Conservation (phyloP, 2,888 invertebrate genomes). For the Oscheius onirici region DNA sequence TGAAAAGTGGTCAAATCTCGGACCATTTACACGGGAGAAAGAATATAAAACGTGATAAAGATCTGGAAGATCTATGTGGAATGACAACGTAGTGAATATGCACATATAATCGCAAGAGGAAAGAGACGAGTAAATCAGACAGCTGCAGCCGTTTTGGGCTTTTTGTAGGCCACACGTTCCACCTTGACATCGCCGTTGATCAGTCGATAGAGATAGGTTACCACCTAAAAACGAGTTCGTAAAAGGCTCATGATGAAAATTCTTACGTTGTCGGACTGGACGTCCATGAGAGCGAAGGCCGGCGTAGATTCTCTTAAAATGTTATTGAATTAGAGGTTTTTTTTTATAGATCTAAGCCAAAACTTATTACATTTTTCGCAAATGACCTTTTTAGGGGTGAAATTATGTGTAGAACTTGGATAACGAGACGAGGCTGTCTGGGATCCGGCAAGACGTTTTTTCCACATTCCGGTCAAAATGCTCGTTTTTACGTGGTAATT, state of each 20-base stretch:
- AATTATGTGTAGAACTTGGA: too few relatives aligned
- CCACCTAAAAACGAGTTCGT: too few relatives aligned
- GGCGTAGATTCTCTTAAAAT: constrained; percentile 81
- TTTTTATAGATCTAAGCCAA: too few relatives aligned
- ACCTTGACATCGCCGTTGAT: constrained; percentile 99
- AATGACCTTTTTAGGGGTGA: too few relatives aligned
- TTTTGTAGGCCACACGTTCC: constrained; percentile 60
- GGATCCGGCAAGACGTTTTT: too few relatives aligned
- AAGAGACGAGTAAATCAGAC: not conserved
- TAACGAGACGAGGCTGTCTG: too few relatives aligned
- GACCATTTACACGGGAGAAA: not conserved
- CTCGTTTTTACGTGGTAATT: too few relatives aligned
- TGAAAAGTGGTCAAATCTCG: not conserved
- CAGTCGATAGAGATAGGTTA: constrained; percentile 96
- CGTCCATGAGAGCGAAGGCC: constrained; percentile 98
- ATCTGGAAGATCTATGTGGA: not conserved
- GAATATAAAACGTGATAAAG: not conserved
- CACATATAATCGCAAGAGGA: not conserved
- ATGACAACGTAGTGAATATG: not conserved
- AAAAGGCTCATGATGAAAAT: too few relatives aligned
- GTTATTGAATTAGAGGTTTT: not conserved
- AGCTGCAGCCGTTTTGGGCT: constrained; percentile 29
- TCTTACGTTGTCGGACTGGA: constrained; percentile 96
- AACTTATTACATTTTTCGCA: too few relatives aligned
- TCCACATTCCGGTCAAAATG: too few relatives aligned